These are phyloP conservation scores for Nannoperca obscura DNA, from an alignment of 2,797 vertebrate genomes.

Conservation along the genomic window DNA sequence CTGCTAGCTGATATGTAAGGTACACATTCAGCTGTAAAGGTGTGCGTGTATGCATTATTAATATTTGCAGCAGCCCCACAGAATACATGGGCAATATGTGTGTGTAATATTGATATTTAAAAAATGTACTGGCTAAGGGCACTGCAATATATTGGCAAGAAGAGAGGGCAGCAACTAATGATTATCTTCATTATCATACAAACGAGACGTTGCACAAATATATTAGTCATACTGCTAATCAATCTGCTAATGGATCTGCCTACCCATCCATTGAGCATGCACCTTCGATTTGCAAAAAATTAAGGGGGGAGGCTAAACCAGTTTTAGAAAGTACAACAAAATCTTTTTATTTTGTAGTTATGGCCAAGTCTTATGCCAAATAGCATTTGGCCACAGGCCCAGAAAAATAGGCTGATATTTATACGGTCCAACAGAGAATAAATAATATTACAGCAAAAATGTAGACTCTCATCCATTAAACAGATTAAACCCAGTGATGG, in stretches of 20 bases:
- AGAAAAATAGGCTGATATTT: slow-evolving; percentile 41
- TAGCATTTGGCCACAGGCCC: slow-evolving; percentile 30
- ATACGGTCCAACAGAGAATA: slow-evolving; percentile 25
- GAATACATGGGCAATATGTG: background rate
- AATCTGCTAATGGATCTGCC: background rate
- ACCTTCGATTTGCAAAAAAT: background rate
- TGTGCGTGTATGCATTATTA: background rate
- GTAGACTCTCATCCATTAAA: slow-evolving; percentile 32
- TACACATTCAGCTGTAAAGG: background rate
- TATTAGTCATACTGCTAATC: background rate
- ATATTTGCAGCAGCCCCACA: background rate
- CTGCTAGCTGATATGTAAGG: background rate
- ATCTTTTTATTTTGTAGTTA: slow-evolving; percentile 7
- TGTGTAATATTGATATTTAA: background rate
- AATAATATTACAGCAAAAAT: slow-evolving; percentile 28
- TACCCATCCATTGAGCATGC: background rate
- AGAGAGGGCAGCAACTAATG: background rate
- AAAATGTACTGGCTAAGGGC: background rate
- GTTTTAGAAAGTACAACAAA: slow-evolving; percentile 14
- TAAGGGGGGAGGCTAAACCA: slow-evolving; percentile 1
- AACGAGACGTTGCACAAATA: background rate
- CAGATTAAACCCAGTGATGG: slow-evolving; percentile 32
- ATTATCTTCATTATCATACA: background rate
- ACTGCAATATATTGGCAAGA: background rate
- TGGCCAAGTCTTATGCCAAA: background rate